Conservation (phyloP, 2,888 invertebrate species). For the Apocheima hispidaria region DNA sequence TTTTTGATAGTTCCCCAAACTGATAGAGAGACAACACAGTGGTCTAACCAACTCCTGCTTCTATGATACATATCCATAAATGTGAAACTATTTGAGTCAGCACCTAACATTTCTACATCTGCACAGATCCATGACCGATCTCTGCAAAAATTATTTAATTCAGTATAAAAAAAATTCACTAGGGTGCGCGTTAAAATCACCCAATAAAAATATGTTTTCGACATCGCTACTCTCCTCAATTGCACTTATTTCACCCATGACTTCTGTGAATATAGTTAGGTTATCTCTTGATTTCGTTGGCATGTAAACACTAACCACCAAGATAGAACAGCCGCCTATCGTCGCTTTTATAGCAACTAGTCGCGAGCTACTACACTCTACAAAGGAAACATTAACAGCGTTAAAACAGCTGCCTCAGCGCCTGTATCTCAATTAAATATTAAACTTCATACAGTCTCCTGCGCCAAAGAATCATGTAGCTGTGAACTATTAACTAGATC, state of each 20-base stretch:
- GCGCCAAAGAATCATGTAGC: too few relatives aligned
- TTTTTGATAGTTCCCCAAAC: too few relatives aligned
- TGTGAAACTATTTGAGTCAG: too few relatives aligned
- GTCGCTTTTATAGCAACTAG: conserved; percentile 39
- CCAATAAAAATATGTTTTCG: conserved; percentile 36
- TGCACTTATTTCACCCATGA: conserved; percentile 38
- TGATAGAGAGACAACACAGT: too few relatives aligned
- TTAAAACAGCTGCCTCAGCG: too few relatives aligned
- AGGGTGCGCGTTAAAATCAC: conserved; percentile 36
- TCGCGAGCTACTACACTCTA: too few relatives aligned
- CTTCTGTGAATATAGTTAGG: conserved; percentile 39
- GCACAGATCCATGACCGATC: too few relatives aligned
- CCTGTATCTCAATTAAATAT: too few relatives aligned
- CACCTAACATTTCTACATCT: too few relatives aligned
- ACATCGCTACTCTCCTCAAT: conserved; percentile 35
- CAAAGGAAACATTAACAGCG: too few relatives aligned
- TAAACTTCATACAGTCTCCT: too few relatives aligned
- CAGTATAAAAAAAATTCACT: conserved; percentile 30
- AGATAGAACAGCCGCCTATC: conserved; percentile 12
- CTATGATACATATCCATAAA: neutral
- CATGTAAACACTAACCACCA: conserved; percentile 43
- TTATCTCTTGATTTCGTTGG: conserved; percentile 38
- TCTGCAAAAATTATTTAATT: conserved; percentile 11
- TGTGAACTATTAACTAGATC: too few relatives aligned
- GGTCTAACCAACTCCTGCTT: neutral